Evolutionary conservation across 2,113 vertebrate species (phyloP).

Genomic region (Cisticola juncidis): DNA sequence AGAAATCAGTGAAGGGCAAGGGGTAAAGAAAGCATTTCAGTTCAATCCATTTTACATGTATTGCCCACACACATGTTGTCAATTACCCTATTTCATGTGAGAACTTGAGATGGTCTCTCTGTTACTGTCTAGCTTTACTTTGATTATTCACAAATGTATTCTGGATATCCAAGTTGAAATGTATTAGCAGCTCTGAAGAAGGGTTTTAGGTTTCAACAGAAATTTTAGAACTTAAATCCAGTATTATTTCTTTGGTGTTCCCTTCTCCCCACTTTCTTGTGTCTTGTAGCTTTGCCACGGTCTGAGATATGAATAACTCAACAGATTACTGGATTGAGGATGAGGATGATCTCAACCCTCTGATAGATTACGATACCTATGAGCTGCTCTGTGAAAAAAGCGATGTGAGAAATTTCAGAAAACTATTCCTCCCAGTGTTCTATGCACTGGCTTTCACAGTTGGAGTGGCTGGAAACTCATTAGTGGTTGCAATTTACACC

Average conservation of each 20-base stretch:
- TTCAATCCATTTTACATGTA: not conserved
- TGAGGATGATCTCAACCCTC: constrained; percentile 62
- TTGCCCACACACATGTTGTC: not conserved
- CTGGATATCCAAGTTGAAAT: not conserved
- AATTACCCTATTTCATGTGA: not conserved
- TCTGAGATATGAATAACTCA: constrained; percentile 63
- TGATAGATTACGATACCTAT: constrained; percentile 83
- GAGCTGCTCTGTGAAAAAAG: constrained; percentile 83
- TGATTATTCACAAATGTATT: not conserved
- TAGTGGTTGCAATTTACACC: constrained; percentile 83
- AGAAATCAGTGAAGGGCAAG: not conserved
- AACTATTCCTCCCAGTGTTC: constrained; percentile 83
- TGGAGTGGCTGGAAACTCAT: constrained; percentile 85
- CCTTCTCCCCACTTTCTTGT: not conserved
- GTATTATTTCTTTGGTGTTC: not conserved
- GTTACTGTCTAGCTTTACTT: not conserved
- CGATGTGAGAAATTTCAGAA: constrained; percentile 83
- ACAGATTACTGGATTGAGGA: constrained; percentile 68
- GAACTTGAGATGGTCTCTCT: not conserved
- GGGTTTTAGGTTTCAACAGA: not conserved
- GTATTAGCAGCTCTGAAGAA: not conserved
- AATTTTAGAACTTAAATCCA: not conserved
- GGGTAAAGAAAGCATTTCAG: not conserved
- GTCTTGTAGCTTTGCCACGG: constrained; percentile 51
- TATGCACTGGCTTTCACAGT: constrained; percentile 79